phyloP scores from a whole-genome alignment of 2,113 vertebrate species.

The Scomber scombrus region DNA sequence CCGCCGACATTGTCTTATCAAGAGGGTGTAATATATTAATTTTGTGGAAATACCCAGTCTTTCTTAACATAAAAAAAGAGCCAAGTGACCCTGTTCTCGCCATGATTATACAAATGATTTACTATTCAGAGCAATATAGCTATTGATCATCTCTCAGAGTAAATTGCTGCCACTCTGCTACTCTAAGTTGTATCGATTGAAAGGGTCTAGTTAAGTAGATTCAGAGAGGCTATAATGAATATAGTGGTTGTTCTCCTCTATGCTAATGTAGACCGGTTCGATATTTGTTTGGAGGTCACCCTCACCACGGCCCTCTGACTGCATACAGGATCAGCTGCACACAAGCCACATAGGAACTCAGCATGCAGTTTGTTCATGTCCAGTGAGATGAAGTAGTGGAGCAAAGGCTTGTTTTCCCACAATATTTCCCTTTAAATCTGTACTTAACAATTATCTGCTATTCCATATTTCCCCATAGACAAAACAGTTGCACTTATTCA shows the following conservation, averaged over 20 bases:
- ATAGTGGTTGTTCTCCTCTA: conserved; percentile 71
- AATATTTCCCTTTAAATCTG: not conserved
- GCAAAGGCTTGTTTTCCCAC: not conserved
- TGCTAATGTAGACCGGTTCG: conserved; percentile 71
- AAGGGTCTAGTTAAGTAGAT: conserved; percentile 71
- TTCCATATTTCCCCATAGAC: too few relatives aligned
- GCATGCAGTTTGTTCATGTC: conserved; percentile 4
- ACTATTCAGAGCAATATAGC: conserved; percentile 71
- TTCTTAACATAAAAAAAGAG: conserved; percentile 14
- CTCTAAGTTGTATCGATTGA: conserved; percentile 74
- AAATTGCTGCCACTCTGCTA: conserved; percentile 68
- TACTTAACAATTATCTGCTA: too few relatives aligned
- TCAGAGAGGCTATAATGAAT: conserved; percentile 76
- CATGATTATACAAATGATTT: conserved; percentile 74
- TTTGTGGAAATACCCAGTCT: conserved; percentile 4
- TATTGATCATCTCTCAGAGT: conserved; percentile 72
- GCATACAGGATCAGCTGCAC: conserved; percentile 57
- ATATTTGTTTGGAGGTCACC: conserved; percentile 73
- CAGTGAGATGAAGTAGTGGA: not conserved
- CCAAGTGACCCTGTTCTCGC: conserved; percentile 52
- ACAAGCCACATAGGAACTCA: conserved; percentile 31
- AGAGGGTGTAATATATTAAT: not conserved
- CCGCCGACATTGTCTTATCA: not conserved
- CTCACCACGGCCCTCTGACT: conserved; percentile 33
- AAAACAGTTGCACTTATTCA: not conserved